Evolutionary conservation across 2,888 invertebrate genomes (phyloP), one percentile per base, ranked within the genome.

Genomic region (Ischnus inquisitorius): DNA sequence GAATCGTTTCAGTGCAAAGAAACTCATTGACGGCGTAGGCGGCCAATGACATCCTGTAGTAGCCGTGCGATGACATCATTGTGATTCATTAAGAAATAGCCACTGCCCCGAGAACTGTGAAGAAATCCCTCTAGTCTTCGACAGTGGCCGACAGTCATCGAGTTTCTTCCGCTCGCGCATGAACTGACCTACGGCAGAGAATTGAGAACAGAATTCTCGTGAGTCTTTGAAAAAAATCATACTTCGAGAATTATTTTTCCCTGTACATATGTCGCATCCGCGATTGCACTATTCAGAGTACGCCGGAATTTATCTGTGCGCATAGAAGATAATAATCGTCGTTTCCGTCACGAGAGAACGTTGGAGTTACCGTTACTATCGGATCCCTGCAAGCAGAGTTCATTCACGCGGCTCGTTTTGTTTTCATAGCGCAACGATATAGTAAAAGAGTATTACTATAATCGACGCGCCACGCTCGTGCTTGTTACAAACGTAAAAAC

Each of bases 21-120:
- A 64, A 19, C 74, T 75, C 34, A 71, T 19, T 25, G 22, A 64
- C 43, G 54, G 68, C 54, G 83, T 75, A 64, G 69, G 75, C 75
- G 83, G 34, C 75, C 83, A 83, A 71, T 69, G 75, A 41, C 46
- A 79, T 12, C 43, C 25, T 6, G 46, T 48, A 14, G 54, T 72
- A 62, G 68, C 19, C 43, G 60, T 67, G 8, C 48, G 68, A 74
- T 82, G 68, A 72, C 34, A 54, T 69, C 68, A 65, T 74, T 76
- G 76, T 71, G 79, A 79, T 79, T 83, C 75, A 79, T 83, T 76
- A 57, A 65, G 19, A 75, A 83, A 64, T 60, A 48, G 22, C 62
- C 79, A 57, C 67, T 62, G 65, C 79, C 75, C 43, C 54, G 12
- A 67, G 68, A 54, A 51, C n/a, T 54, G 14, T 16, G 69, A n/a